Conservation (phyloP, 2,113 vertebrate species). For the Menura novaehollandiae region DNA sequence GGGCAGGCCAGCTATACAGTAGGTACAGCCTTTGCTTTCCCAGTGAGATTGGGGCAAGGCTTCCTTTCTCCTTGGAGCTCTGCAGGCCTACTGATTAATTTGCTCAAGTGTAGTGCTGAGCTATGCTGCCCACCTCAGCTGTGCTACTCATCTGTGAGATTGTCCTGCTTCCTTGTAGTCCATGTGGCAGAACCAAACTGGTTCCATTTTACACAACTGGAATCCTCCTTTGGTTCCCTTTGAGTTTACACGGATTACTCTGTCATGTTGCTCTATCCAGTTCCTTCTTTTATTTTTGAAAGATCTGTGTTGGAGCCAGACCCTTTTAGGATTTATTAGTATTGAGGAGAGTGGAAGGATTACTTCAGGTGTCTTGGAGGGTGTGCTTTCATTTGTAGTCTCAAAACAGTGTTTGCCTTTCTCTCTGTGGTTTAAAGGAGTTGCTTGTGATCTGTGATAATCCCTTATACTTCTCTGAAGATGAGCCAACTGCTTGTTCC, state of each 20-base stretch:
- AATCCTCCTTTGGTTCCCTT: neutral
- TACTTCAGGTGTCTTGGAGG: neutral
- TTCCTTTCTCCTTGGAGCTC: neutral
- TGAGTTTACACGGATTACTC: neutral
- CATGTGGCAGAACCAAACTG: rapidly evolving
- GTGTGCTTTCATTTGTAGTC: neutral
- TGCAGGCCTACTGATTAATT: neutral
- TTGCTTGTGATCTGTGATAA: neutral
- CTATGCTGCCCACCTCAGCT: neutral
- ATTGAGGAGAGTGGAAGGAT: neutral
- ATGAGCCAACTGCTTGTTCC: neutral
- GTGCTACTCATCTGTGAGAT: rapidly evolving
- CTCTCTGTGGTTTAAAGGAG: neutral
- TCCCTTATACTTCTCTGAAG: neutral
- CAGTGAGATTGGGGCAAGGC: neutral
- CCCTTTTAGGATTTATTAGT: neutral
- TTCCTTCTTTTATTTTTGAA: neutral
- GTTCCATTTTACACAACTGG: neutral
- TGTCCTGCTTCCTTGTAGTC: neutral
- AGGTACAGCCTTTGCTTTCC: neutral
- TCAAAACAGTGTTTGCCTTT: neutral
- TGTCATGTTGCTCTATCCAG: neutral
- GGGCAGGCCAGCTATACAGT: neutral
- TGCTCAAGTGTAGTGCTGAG: neutral
- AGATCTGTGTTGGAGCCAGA: neutral